Base-by-base conservation (phyloP, 92 coral and sea anemone genomes). In the Isaurus tuberculatus region DNA sequence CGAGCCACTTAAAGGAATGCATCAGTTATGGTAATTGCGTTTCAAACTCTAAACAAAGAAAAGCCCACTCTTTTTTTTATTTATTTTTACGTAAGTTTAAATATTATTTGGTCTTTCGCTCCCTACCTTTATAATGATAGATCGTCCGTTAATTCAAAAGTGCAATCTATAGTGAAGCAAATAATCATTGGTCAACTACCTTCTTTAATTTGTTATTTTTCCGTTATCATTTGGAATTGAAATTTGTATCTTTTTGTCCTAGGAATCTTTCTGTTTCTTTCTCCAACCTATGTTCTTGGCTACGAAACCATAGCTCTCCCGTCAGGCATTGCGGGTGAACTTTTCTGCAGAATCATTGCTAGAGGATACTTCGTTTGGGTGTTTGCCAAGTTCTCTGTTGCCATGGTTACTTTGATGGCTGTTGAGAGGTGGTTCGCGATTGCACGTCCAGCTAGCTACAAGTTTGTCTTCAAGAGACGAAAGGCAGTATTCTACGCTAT, bases 341-440 rank as follows among this genome's bases (percentile, higher is more conserved):
- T 80, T 15, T 80, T 69, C 51, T 80, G 85, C 17, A 80, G 65
- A 65, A 5, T 80, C 65, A 80, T 69, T 53, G 65, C 40, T 53
- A 80, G 85, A 49, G 85, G 75, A 80, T 80, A 65, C 32, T 80
- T 65, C 15, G 85, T 65, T 44, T 65, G 75, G 85, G 75, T 65
- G 26, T 65, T 80, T 32, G 44, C 73, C 15, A 80, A 80, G 31
- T 80, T 51, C 60, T 80, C 75, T 17, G 43, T 80, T 44, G 40
- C 73, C 28, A 80, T 80, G 82, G 20, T 77, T 57, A 77, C 82
- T 37, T 70, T 77, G 2, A 58, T 77, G 82, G 82, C 82, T 27
- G 60, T 77, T 29, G 82, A 77, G 42, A 36, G 82, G 13, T 77
- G 82, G 82, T 77, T 77, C 43, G 82, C 82, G 51, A 5, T 77